Evolutionary conservation across 2,797 vertebrate species (phyloP).

Genomic region (Muscicapa striata): DNA sequence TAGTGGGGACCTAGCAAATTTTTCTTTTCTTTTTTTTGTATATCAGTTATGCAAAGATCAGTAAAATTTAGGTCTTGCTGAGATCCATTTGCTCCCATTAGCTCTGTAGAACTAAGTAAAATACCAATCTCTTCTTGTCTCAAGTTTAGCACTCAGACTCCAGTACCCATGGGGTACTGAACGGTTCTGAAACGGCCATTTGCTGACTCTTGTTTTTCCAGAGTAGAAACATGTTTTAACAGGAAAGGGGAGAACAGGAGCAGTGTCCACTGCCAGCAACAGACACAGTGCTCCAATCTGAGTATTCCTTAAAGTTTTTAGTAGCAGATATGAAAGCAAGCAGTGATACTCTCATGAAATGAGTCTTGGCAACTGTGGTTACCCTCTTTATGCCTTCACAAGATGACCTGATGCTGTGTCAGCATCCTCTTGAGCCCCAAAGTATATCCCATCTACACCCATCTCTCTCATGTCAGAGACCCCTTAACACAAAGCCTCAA

Average conservation of each 20-base stretch:
- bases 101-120: background rate
- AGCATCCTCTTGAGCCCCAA: background rate
- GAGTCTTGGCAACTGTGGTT: slow-evolving; percentile 39
- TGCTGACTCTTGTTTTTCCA: slow-evolving; percentile 15
- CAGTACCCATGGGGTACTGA: background rate
- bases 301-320: slow-evolving; percentile 18
- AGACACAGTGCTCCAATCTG: slow-evolving; percentile 50
- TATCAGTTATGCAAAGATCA: background rate
- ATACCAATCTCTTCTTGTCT: background rate
- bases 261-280: slow-evolving; percentile 74
- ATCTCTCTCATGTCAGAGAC: slow-evolving; percentile 22
- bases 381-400: slow-evolving; percentile 42
- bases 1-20: background rate
- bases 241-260: slow-evolving; percentile 25
- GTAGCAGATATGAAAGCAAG: slow-evolving; percentile 19
- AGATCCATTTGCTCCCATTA: slow-evolving; percentile 26
- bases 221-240: slow-evolving; percentile 12
- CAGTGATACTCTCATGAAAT: background rate
- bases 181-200: background rate
- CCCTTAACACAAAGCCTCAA: slow-evolving; percentile 47
- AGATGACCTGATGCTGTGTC: background rate
- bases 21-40: background rate
- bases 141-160: background rate
- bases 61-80: slow-evolving; percentile 5
- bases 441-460: background rate